These are phyloP conservation scores for Agrenia bidenticulata DNA, from an alignment of 2,888 invertebrate species.

Conservation along the genomic window DNA sequence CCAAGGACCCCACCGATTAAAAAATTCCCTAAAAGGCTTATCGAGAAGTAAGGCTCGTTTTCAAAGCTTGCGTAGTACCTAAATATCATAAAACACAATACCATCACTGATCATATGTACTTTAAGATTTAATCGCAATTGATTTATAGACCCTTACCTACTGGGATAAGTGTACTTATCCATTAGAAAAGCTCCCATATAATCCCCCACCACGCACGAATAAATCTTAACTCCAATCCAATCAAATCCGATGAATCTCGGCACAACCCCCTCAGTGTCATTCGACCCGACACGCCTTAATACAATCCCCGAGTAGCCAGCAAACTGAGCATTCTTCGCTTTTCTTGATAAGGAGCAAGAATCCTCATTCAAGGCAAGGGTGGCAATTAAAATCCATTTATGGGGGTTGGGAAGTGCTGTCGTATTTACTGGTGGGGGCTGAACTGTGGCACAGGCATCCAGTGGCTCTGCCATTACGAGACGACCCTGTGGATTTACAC, in stretches of 20 bases:
- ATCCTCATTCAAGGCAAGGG: slow-evolving; percentile 20
- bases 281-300: slow-evolving; percentile 36
- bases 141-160: slow-evolving; percentile 32
- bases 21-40: slow-evolving; percentile 40
- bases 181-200: slow-evolving; percentile 30
- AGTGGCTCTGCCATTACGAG: slow-evolving; percentile 32
- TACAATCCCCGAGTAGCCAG: slow-evolving; percentile 39
- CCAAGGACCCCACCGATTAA: slow-evolving; percentile 41
- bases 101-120: background rate
- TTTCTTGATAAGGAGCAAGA: slow-evolving; percentile 34
- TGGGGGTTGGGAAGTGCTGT: slow-evolving; percentile 19
- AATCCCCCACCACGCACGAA: slow-evolving; percentile 38
- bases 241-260: slow-evolving; percentile 44
- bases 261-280: slow-evolving; percentile 32
- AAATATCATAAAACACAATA: background rate
- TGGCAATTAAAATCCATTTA: slow-evolving; percentile 36
- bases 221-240: slow-evolving; percentile 45
- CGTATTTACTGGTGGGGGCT: slow-evolving; percentile 25
- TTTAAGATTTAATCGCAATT: background rate
- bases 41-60: slow-evolving; percentile 43
- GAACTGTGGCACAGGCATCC: slow-evolving; percentile 35
- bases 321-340: slow-evolving; percentile 36
- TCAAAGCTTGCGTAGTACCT: slow-evolving; percentile 39
- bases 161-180: slow-evolving; percentile 37
- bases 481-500: slow-evolving; percentile 27